Conservation (phyloP, 2,888 invertebrate species). For the Dryobota labecula region DNA sequence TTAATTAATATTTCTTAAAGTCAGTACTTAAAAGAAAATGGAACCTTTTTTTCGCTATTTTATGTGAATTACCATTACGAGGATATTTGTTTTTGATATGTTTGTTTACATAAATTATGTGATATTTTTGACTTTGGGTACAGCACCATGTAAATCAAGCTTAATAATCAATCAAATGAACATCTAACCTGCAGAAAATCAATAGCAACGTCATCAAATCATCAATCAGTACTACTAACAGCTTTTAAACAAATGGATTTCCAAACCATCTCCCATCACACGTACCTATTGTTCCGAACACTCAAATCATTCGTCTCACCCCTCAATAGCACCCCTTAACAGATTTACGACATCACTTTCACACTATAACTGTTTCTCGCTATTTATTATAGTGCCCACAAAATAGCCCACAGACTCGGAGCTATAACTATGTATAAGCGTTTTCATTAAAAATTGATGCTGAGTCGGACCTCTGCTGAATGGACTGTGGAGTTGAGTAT, state of each 20-base stretch:
- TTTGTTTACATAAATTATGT: no score
- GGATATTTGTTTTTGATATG: no score
- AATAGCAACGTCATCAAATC: neutral
- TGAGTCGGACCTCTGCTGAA: constrained; percentile 6
- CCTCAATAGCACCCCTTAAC: constrained; percentile 13
- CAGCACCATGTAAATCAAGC: neutral
- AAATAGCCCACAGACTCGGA: constrained; percentile 9
- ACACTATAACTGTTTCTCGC: constrained; percentile 37
- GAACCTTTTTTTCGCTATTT: no score
- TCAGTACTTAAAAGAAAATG: no score
- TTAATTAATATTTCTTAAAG: no score
- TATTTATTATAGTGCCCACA: constrained; percentile 33
- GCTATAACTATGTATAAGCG: constrained; percentile 11
- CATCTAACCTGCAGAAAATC: neutral
- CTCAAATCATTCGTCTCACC: constrained; percentile 22
- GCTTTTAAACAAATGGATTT: constrained; percentile 12
- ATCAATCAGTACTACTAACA: neutral
- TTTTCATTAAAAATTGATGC: constrained; percentile 41
- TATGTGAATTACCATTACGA: no score
- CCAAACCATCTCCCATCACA: neutral
- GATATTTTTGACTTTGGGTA: no score
- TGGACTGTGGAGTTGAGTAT: neutral
- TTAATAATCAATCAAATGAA: neutral
- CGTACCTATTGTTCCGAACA: constrained; percentile 18
- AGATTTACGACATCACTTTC: constrained; percentile 54